Base-by-base conservation (phyloP, 2,113 vertebrate species). In the Balaeniceps rex region DNA sequence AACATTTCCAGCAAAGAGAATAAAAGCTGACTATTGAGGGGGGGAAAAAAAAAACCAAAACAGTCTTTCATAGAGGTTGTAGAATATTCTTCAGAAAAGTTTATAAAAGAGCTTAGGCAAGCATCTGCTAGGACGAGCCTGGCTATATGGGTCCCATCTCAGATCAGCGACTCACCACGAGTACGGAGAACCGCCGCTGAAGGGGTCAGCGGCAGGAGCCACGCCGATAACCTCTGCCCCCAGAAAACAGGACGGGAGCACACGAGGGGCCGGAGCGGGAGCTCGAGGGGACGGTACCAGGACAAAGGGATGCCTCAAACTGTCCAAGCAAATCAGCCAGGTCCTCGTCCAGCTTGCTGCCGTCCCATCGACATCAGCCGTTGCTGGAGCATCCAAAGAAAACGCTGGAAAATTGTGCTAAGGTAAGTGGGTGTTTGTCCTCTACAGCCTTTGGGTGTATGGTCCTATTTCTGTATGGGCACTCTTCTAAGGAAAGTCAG, bases 101-200 rank as follows among this genome's bases (percentile, higher is more conserved):
- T 60, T 28, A 26, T 23, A 63, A 33, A 51, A 49, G 8, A 70
- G 33, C 11, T 26, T 4, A 22, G 47, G 10, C 34, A 69, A 46
- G 33, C 7, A 54, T 2, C 80, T 55, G 71, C 38, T 4, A 10
- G 52, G 71, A 75, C 5, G 46, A 66, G 83, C 8, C 77, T 57
- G 42, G 68, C 64, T 21, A 0, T 12, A 14, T 1, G 8, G 40
- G 29, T 42, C 71, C 54, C 23, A 8, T 8, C 31, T 57, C 54
- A 10, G 9, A 19, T 3, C 57, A 23, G 36, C 3, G 5, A 18
- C 5, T n/a, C 17, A 3, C 11, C 22, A 4, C 0, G 3, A 24
- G 10, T 3, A 19, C 1, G 4, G 55, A 58, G 38, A 47, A 12
- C 10, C 9, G 3, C 7, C 0, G 1, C 28, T 7, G 38, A 52